Evolutionary conservation across 1,140 invertebrate genomes (phyloP), one percentile per base, ranked within the genome.

Genomic region (Drepana arcuata): DNA sequence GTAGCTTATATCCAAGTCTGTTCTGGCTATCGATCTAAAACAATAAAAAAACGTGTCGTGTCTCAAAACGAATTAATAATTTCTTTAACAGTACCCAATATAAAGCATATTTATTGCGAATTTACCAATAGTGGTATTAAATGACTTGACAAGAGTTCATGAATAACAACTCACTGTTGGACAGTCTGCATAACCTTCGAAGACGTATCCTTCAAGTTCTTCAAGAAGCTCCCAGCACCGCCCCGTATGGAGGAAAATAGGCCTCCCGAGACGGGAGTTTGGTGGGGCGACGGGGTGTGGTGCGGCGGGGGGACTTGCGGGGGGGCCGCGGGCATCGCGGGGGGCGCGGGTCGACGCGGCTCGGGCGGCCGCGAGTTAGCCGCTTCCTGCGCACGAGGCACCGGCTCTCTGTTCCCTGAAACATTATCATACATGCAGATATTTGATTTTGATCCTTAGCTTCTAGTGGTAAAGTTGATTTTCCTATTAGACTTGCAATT

Each of bases 111-210:
- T n/a, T n/a, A n/a, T n/a, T n/a, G n/a, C n/a, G n/a, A n/a, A n/a
- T n/a, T n/a, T n/a, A n/a, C n/a, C n/a, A n/a, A n/a, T n/a, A n/a
- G n/a, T n/a, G n/a, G n/a, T n/a, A n/a, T n/a, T n/a, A n/a, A n/a
- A n/a, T n/a, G n/a, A n/a, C n/a, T n/a, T n/a, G n/a, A n/a, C n/a
- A n/a, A n/a, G n/a, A n/a, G n/a, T n/a, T n/a, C n/a, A n/a, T n/a
- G n/a, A n/a, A n/a, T n/a, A 16, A 21, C 44, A 30, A 90, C 90
- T 89, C 81, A 94, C 92, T 95, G 94, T 70, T 96, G 95, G 29
- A 98, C 94, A 15, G 95, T 94, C 67, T 97, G 95, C 90, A 98
- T 97, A 9, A 99, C 94, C 88, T 97, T 97, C 10, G 90, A 92
- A 4, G 96, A 97, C 1, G 96, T 97, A 64, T 99, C 97, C 73